Base-by-base conservation (phyloP, 2,888 invertebrate species). In the Agrotis clavis region DNA sequence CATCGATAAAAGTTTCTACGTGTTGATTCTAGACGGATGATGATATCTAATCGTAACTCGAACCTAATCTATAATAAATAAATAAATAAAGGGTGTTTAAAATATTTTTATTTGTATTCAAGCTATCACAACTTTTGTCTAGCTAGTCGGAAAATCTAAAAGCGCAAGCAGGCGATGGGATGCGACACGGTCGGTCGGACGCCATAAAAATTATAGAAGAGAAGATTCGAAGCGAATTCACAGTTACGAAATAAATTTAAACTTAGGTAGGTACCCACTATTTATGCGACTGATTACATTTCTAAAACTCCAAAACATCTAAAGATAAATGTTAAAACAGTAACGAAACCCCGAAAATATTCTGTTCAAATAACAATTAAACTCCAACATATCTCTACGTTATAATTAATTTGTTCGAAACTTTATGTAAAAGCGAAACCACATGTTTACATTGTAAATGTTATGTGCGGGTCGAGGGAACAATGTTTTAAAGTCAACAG, bases 401-500 rank as follows among this genome's bases (percentile, higher is more conserved):
- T 82, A 68, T 81, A 84, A 84, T 80, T 83, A 77, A 82, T 86
- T 86, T 84, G 81, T 86, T 83, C 57, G 59, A 67, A 85, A 84
- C 83, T 84, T 79, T 73, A 75, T 72, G 65, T 79, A 84, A 88
- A 86, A 89, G 84, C 85, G 79, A 86, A 89, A 86, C 86, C 85
- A 85, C 84, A 83, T 90, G 90, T 90, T 91, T 89, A 88, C 87
- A 88, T 89, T 87, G 85, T 86, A 88, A 88, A 91, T 86, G 86
- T 83, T 86, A 86, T 83, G 85, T 83, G 81, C 83, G 82, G 81
- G 79, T 79, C 79, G 75, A 79, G 74, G 79, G 77, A 84, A 85
- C 89, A 87, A 81, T 87, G 88, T 87, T 89, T 86, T 87, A 90
- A 90, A 92, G 90, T 92, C 91, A 92, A 92, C 92, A 92, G 30